Evolutionary conservation across 2,113 vertebrate species (phyloP), one percentile per base, ranked within the genome.

Genomic region (Paracanthobrama guichenoti): DNA sequence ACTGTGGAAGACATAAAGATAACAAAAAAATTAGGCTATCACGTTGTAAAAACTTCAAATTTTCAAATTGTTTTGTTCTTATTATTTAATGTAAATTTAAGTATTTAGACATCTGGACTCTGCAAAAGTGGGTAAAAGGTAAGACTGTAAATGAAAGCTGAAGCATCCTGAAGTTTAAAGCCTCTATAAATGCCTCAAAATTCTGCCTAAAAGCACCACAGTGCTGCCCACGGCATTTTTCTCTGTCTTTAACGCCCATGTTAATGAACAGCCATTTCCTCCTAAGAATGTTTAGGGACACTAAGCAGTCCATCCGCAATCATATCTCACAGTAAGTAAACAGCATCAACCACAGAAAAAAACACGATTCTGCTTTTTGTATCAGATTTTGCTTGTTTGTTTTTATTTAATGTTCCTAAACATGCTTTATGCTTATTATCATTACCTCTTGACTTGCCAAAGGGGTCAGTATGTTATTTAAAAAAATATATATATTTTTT

Each of bases 241-340:
- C 83, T 88, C 90, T 89, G 81, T 88, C 86, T 90, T 92, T 91
- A 91, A 83, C 77, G 73, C 44, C 53, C 48, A 88, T 90, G 88
- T 89, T 90, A 91, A 92, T 92, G 89, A 91, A 90, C 50, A 88
- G 81, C 73, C 77, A 92, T 93, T 93, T 93, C 92, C 91, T 93
- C 79, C 83, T 74, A 81, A 78, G 85, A 74, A 75, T 78, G 72
- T 60, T 44, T 80, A 76, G 76, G 59, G 73, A 67, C 28, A 76
- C 78, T 88, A 89, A 89, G 85, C 85, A 78, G 79, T 80, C 46
- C 59, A 72, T 82, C 59, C 48, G 46, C 26, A 81, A 72, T 80
- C 76, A 85, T 85, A 67, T 31, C 57, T 57, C 31, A 22, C 39
- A 50, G 90, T 39, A 73, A 74, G 57, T 53, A 81, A 81, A 81